phyloP scores from a whole-genome alignment of 1,140 invertebrate genomes.

The Zaprionus ghesquierei region DNA sequence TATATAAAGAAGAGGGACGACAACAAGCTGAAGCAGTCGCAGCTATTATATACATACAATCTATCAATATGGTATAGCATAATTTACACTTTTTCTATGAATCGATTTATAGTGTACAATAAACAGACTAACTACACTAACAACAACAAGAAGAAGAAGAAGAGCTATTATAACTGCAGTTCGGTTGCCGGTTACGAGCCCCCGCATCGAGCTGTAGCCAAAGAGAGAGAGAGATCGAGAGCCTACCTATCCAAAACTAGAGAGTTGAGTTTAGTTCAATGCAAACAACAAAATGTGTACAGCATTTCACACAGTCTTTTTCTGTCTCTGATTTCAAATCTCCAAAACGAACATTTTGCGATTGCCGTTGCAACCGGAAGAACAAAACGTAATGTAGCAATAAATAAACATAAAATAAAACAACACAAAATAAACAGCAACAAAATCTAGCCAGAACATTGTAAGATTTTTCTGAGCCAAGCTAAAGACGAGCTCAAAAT shows the following conservation, averaged over 20 bases:
- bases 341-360: slow-evolving; percentile 54
- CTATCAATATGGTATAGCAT: slow-evolving; percentile 71
- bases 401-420: slow-evolving; percentile 30
- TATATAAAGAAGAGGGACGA: slow-evolving; percentile 53
- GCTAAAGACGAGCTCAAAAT: slow-evolving; percentile 4
- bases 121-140: slow-evolving; percentile 27
- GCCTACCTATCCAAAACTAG: slow-evolving; percentile 44
- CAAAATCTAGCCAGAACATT: slow-evolving; percentile 31
- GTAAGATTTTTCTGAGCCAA: slow-evolving; percentile 15
- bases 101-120: slow-evolving; percentile 77
- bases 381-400: slow-evolving; percentile 47
- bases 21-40: slow-evolving; percentile 16
- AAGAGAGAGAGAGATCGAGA: no score
- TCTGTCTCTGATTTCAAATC: slow-evolving; percentile 59
- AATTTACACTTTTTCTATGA: slow-evolving; percentile 81
- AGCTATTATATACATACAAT: slow-evolving; percentile 27
- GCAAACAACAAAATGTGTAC: slow-evolving; percentile 33
- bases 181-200: slow-evolving; percentile 56
- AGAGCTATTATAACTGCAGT: slow-evolving; percentile 20
- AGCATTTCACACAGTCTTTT: slow-evolving; percentile 61
- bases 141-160: slow-evolving; percentile 36
- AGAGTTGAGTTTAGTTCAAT: slow-evolving; percentile 53
- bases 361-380: slow-evolving; percentile 58
- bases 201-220: no score
- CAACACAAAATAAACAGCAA: slow-evolving; percentile 8